Evolutionary conservation across 2,113 vertebrate genomes (phyloP), one percentile per base, ranked within the genome.

Genomic region (Nerophis ophidion): DNA sequence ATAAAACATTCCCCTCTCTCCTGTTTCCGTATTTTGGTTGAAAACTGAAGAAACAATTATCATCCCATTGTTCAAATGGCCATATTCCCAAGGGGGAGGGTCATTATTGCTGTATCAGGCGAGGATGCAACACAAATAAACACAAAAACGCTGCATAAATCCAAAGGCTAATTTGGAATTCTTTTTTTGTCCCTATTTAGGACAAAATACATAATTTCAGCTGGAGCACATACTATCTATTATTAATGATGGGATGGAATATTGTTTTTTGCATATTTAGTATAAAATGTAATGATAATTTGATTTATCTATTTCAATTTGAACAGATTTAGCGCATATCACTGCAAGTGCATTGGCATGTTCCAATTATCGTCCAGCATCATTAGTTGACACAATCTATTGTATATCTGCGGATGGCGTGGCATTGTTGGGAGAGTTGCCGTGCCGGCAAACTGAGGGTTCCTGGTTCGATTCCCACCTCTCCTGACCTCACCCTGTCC

Each of bases 21-120:
- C 52, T 40, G 49, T 40, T 53, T 13, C 42, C 57, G 16, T 56
- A 46, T 57, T 64, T 50, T 14, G 53, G 33, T 55, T 45, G 48
- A 57, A 66, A 61, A 60, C 38, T 14, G 5, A 15, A 8, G 58
- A 66, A 77, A 63, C 36, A 57, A 70, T 75, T 63, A 61, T 59
- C 45, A 50, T 7, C 58, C 16, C 40, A 40, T 40, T 40, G 35
- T 55, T 55, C 15, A 42, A 63, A 48, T 26, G 0, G 1, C 36
- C 26, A 42, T 51, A 63, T 52, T 82, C 76, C 74, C 67, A 4
- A 55, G 35, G 50, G 38, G 63, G 72, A 72, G 3, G 60, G 66
- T 76, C 70, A 77, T 53, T 51, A 19, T 17, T 53, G 60, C 19
- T 52, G 6, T 49, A 70, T 52, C 10, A 58, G 52, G 53, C 36